Evolutionary conservation across 2,888 invertebrate genomes (phyloP), one percentile per base, ranked within the genome.

Genomic region (Ditula angustiorana): DNA sequence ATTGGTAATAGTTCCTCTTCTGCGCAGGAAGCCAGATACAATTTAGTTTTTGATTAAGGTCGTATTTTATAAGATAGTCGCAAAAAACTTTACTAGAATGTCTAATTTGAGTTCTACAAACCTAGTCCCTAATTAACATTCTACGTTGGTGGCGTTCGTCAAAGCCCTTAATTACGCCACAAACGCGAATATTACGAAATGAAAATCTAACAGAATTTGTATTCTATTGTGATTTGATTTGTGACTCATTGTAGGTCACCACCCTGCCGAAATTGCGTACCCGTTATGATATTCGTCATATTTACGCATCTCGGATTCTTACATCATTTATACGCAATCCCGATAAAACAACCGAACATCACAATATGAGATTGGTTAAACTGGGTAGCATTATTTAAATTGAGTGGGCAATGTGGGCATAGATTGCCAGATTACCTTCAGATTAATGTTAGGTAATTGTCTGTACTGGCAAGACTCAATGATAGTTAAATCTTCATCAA

Each of bases 401-500:
- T 30, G 59, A 55, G 62, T 59, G 33, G 59, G 50, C 33, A 59
- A 55, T 55, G 62, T 59, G 33, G 59, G 50, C 33, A 59, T 53
- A 33, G 16, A 56, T 53, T 53, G 58, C 37, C 41, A 55, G 59
- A 37, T 44, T 49, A 67, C 59, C 59, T 67, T 63, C 58, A 53
- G 53, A 49, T 50, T 63, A 60, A 61, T 61, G 47, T 62, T 37
- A 49, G 52, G 24, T 41, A 10, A 19, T 41, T 41, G 41, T 3
- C 19, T 41, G 41, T 19, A 11, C 41, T 41, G 21, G 23, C 13
- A 50, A 62, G 30, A 46, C 13, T 60, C 44, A 61, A 47, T 53
- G 52, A 35, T 57, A 53, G 35, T 61, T 66, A 52, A 66, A 60
- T 57, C 50, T 61, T 72, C 62, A 73, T 74, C 72, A 73, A 64